These are phyloP conservation scores for Trinorchestia longiramus DNA, from an alignment of 1,140 invertebrate genomes.

Conservation along the genomic window DNA sequence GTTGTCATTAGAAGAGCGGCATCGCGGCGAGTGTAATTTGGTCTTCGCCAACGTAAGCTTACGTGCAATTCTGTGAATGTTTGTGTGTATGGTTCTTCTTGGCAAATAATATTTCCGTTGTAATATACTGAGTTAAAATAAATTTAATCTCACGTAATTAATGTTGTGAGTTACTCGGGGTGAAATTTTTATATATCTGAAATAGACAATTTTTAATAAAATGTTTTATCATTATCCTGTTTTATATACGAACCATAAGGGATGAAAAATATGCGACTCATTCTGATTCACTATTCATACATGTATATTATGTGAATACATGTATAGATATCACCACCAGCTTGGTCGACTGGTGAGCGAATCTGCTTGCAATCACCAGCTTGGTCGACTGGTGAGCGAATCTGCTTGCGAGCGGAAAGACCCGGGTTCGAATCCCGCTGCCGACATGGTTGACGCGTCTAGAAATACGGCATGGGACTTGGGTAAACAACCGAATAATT, in stretches of 20 bases:
- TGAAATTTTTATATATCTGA: constrained; percentile 43
- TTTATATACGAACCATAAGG: not conserved
- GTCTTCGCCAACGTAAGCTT: not conserved
- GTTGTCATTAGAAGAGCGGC: too few species aligned
- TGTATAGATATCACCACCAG: too few species aligned
- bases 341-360: too few species aligned
- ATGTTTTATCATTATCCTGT: not conserved
- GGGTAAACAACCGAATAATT: too few species aligned
- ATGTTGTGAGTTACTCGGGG: constrained; percentile 18
- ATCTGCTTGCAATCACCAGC: too few species aligned
- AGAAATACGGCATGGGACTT: too few species aligned
- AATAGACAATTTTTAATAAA: constrained; percentile 33
- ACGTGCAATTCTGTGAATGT: not conserved
- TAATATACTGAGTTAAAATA: constrained; percentile 17
- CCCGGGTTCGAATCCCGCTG: too few species aligned
- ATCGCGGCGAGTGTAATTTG: not conserved
- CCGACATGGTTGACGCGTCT: too few species aligned
- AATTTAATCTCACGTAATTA: not conserved
- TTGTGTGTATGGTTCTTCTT: constrained; percentile 7
- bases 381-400: too few species aligned
- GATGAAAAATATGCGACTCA: not conserved
- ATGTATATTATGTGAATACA: too few species aligned
- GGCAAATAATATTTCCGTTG: not conserved
- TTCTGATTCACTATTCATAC: not conserved
- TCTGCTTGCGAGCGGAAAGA: too few species aligned